phyloP scores from a whole-genome alignment of 2,797 vertebrate species.

The Crenuchus spilurus region DNA sequence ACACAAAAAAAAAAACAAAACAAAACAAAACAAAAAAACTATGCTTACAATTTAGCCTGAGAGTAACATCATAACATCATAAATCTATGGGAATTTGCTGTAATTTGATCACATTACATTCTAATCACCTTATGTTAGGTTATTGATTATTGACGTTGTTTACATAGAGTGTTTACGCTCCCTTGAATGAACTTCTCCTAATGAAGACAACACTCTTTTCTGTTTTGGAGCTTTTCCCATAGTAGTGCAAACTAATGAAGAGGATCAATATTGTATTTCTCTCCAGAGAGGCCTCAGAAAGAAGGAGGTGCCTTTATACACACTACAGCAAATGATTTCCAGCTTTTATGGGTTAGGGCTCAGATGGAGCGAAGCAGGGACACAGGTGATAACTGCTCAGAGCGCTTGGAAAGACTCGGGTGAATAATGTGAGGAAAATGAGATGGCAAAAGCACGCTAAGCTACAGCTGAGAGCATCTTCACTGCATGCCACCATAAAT shows the following conservation, averaged over 20 bases:
- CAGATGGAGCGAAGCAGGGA: constrained; percentile 38
- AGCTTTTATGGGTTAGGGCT: constrained; percentile 58
- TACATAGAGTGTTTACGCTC: no score
- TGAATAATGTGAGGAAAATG: constrained; percentile 40
- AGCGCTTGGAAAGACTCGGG: constrained; percentile 30
- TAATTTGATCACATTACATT: no score
- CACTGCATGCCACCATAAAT: not conserved
- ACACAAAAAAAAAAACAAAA: no score
- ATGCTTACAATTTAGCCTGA: no score
- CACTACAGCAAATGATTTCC: constrained; percentile 58
- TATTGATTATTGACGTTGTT: no score
- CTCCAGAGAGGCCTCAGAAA: constrained; percentile 48
- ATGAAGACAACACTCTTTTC: constrained; percentile 53
- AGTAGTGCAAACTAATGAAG: constrained; percentile 40
- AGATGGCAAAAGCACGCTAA: constrained; percentile 28
- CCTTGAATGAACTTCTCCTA: constrained; percentile 17
- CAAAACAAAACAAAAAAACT: no score
- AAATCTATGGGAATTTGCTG: no score
- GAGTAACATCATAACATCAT: no score
- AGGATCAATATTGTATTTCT: constrained; percentile 64
- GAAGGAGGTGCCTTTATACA: constrained; percentile 57
- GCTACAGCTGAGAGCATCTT: constrained; percentile 28
- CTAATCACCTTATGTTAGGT: no score
- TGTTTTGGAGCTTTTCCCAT: constrained; percentile 42
- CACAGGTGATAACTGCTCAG: constrained; percentile 44